Evolutionary conservation across 2,797 vertebrate species (phyloP).

Genomic region (Neosilurus hyrtlii): DNA sequence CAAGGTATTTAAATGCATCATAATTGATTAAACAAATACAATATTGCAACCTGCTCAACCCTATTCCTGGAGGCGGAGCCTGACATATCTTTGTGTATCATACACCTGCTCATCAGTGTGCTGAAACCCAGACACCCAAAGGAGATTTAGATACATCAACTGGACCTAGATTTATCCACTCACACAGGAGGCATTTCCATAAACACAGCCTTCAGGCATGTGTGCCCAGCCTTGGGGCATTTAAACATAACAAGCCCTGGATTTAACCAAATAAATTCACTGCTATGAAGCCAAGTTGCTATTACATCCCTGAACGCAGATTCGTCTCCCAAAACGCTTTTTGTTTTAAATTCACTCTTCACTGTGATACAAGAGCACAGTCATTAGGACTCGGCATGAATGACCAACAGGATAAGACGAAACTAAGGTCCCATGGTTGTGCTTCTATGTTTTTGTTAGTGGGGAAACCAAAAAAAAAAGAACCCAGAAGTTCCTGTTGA

Average conservation of each 20-base stretch:
- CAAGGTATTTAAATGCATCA: neutral
- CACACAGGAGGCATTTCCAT: constrained; percentile 17
- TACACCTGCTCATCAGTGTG: neutral
- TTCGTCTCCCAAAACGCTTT: neutral
- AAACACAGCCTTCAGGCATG: neutral
- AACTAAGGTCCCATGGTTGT: too few relatives aligned
- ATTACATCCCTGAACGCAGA: neutral
- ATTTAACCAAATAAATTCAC: neutral
- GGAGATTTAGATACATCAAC: neutral
- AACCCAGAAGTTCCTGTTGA: too few relatives aligned
- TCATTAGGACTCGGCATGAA: too few relatives aligned
- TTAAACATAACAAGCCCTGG: constrained; percentile 4
- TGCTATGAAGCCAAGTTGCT: neutral
- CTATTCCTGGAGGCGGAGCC: neutral
- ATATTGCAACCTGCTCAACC: neutral
- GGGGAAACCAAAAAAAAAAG: too few relatives aligned
- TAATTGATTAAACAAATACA: neutral
- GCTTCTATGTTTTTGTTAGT: too few relatives aligned
- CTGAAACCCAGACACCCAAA: neutral
- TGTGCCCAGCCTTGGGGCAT: neutral
- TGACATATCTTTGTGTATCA: neutral
- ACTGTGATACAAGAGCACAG: too few relatives aligned
- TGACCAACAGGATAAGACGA: too few relatives aligned
- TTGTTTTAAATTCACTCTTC: too few relatives aligned
- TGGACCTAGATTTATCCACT: constrained; percentile 12